Evolutionary conservation across 1,140 invertebrate genomes (phyloP), one percentile per base, ranked within the genome.

Genomic region (Pseudomyrmex flavicornis): DNA sequence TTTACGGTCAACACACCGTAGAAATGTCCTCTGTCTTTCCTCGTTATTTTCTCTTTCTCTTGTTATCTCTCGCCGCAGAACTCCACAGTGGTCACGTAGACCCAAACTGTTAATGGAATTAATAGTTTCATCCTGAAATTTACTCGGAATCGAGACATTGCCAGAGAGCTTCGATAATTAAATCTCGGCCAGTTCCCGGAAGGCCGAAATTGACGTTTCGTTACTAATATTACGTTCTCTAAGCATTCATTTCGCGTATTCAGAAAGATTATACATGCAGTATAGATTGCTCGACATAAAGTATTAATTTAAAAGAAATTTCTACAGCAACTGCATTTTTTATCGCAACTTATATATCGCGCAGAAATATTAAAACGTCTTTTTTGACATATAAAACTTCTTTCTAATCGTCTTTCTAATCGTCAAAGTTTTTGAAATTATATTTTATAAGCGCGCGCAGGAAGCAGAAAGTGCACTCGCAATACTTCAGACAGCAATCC

Each of bases 41-140:
- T 56, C 17, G 20, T 46, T 12, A 44, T 26, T 22, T 26, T 63
- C 69, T 65, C 70, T 65, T 56, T 56, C 50, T 35, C 74, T 22
- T 20, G 22, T 68, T 50, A 59, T 22, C 52, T 22, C 52, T 69
- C 70, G n/a, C 73, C n/a, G 44, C 48, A 35, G 69, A 56, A 82
- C 17, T 54, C 35, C 65, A 15, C n/a, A 13, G 62, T 22, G 58
- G 61, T 62, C 22, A 70, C 73, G 56, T 63, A 84, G 68, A 75
- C 35, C 4, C 74, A 70, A 87, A 87, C 85, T 84, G 63, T 79
- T 87, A 87, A 88, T 80, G 66, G 62, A 80, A 84, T 87, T 84
- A 84, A 88, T 80, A 88, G 85, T 84, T 88, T 52, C 86, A 44
- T 77, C 68, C 48, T 62, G 77, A 87, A 83, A 86, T 86, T 87